These are phyloP conservation scores for Heteropelma amictum DNA, from an alignment of 2,888 invertebrate genomes.

Conservation along the genomic window DNA sequence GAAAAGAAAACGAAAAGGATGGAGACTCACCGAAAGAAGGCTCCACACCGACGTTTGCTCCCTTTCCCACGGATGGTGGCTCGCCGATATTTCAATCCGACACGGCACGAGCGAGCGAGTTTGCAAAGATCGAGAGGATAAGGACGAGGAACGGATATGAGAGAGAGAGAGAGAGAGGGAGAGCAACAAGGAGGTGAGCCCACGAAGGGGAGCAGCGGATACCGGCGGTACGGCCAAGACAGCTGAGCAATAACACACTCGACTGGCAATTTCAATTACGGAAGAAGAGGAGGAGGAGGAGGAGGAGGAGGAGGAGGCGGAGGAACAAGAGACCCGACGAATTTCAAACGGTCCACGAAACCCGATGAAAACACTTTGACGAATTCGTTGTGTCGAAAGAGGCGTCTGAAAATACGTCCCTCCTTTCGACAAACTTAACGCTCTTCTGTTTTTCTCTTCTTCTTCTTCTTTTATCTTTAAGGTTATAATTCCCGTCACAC, in stretches of 20 bases:
- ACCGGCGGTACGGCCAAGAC: constrained; percentile 17
- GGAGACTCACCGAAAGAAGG: constrained; percentile 59
- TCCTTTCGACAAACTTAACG: not conserved
- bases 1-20: constrained; percentile 44
- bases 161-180: constrained; percentile 14
- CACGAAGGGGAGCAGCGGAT: not conserved
- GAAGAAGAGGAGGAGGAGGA: not conserved
- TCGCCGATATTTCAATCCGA: constrained; percentile 62
- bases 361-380: not conserved
- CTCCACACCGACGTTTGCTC: constrained; percentile 45
- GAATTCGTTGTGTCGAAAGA: too few relatives aligned
- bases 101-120: constrained; percentile 56
- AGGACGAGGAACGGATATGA: constrained; percentile 3
- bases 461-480: not conserved
- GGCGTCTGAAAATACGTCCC: not conserved
- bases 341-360: not conserved
- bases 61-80: constrained; percentile 63
- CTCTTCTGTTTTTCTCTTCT: not conserved
- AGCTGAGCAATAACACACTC: constrained; percentile 8
- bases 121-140: constrained; percentile 19
- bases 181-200: constrained; percentile 1
- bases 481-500: constrained; percentile 2
- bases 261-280: constrained; percentile 7
- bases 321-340: not conserved
- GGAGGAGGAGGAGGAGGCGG: not conserved